Conservation (phyloP, 2,797 vertebrate species). For the Nothura maculosa region DNA sequence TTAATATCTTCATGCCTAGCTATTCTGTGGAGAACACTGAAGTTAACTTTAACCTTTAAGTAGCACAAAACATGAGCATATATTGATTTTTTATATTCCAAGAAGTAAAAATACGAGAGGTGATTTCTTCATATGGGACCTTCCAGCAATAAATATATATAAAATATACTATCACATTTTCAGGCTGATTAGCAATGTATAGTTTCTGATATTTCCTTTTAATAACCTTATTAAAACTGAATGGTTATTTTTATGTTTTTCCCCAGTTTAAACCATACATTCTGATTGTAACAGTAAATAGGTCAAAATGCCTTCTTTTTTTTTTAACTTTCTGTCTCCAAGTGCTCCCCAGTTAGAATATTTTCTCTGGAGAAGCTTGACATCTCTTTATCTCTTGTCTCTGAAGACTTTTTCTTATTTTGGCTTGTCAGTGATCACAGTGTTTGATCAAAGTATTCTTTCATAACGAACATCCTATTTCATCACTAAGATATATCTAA, state of each 20-base stretch:
- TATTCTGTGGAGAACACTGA: not conserved
- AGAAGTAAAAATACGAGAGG: not conserved
- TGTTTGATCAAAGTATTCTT: constrained; percentile 46
- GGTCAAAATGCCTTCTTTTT: constrained; percentile 20
- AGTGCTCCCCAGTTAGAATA: not conserved
- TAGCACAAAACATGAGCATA: not conserved
- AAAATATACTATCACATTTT: constrained; percentile 22
- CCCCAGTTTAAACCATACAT: not conserved
- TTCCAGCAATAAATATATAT: not conserved
- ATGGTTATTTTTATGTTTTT: constrained; percentile 1
- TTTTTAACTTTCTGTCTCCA: not conserved
- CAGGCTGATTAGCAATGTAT: constrained; percentile 24
- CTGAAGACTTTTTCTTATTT: constrained; percentile 1
- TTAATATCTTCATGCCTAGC: not conserved
- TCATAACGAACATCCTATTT: not conserved
- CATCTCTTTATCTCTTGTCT: constrained; percentile 27
- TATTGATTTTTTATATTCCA: not conserved
- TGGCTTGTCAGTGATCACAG: not conserved
- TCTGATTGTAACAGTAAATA: constrained; percentile 30
- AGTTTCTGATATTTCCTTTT: constrained; percentile 50
- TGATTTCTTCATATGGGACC: not conserved
- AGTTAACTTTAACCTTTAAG: not conserved
- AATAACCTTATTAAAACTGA: constrained; percentile 62
- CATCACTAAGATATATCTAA: not conserved
- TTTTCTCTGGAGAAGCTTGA: constrained; percentile 26